phyloP scores from a whole-genome alignment of 92 coral and sea anemone species.

The Pocillopora meandrina region DNA sequence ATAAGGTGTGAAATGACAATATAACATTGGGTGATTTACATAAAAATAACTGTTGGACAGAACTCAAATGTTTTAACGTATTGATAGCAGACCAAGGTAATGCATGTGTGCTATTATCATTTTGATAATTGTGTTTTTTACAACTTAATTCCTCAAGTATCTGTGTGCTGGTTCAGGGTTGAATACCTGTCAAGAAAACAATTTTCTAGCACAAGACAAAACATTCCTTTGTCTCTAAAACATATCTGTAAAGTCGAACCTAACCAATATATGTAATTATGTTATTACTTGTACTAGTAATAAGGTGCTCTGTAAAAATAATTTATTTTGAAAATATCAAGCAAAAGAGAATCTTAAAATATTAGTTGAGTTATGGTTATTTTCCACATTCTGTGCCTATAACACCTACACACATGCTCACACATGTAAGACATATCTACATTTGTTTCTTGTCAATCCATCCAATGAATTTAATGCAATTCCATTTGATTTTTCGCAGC shows the following conservation, averaged over 20 bases:
- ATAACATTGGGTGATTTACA: constrained; percentile 8
- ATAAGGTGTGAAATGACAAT: constrained; percentile 14
- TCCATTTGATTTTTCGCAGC: no score
- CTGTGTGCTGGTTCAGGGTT: background rate
- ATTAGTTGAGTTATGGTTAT: no score
- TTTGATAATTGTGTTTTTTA: background rate
- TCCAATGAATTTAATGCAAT: no score
- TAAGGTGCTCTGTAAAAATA: no score
- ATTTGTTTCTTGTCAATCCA: no score
- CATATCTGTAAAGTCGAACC: background rate
- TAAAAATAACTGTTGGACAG: background rate
- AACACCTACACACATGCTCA: no score
- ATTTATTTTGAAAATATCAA: no score
- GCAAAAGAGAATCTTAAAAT: no score
- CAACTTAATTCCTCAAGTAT: background rate
- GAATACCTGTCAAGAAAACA: background rate
- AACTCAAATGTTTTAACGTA: constrained; percentile 2
- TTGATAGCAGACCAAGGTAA: constrained; percentile 10
- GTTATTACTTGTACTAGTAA: no score
- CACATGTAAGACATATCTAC: no score
- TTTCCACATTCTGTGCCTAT: no score
- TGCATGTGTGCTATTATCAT: background rate
- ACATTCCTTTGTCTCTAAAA: constrained; percentile 10
- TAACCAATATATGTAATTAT: no score
- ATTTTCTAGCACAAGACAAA: background rate